Conservation (phyloP, 35 echinoderm and acorn worm genomes). For the Chiridota heheva region DNA sequence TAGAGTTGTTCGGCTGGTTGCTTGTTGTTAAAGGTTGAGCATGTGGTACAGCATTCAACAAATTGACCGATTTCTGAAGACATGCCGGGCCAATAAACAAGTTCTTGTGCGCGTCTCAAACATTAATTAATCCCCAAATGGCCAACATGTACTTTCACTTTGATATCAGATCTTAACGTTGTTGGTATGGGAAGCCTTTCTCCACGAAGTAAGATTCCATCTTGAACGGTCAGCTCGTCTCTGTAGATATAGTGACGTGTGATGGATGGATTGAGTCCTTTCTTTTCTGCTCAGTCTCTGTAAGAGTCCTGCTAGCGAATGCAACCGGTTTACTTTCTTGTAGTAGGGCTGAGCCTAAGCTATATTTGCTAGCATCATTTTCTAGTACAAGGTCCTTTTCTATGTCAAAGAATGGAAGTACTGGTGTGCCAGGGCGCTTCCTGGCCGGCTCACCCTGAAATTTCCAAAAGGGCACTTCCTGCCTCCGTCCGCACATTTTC, state of each 20-base stretch:
- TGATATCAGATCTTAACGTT: slow-evolving; percentile 34
- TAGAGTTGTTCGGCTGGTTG: slow-evolving; percentile 15
- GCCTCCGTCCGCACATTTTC: too few species aligned
- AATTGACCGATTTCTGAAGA: slow-evolving; percentile 54
- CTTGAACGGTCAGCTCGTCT: slow-evolving; percentile 75
- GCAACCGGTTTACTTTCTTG: too few species aligned
- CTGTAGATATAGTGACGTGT: slow-evolving; percentile 39
- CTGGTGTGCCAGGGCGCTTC: too few species aligned
- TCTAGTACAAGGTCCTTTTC: too few species aligned
- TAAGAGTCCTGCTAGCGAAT: too few species aligned
- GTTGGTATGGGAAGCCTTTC: slow-evolving; percentile 56
- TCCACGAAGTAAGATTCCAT: slow-evolving; percentile 39
- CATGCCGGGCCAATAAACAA: slow-evolving; percentile 70
- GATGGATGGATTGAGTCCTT: too few species aligned
- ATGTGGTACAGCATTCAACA: slow-evolving; percentile 59
- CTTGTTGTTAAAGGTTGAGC: slow-evolving; percentile 20
- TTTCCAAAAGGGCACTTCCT: too few species aligned
- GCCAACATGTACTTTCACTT: slow-evolving; percentile 49
- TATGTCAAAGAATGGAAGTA: too few species aligned
- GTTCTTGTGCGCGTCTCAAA: slow-evolving; percentile 54
- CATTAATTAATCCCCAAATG: slow-evolving; percentile 58
- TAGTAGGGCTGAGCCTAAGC: too few species aligned
- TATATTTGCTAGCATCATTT: too few species aligned
- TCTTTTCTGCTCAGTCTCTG: too few species aligned
- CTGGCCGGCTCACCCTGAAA: too few species aligned